These are phyloP conservation scores for Pseudobourletiella spinata DNA, from an alignment of 1,140 invertebrate genomes.

Conservation along the genomic window DNA sequence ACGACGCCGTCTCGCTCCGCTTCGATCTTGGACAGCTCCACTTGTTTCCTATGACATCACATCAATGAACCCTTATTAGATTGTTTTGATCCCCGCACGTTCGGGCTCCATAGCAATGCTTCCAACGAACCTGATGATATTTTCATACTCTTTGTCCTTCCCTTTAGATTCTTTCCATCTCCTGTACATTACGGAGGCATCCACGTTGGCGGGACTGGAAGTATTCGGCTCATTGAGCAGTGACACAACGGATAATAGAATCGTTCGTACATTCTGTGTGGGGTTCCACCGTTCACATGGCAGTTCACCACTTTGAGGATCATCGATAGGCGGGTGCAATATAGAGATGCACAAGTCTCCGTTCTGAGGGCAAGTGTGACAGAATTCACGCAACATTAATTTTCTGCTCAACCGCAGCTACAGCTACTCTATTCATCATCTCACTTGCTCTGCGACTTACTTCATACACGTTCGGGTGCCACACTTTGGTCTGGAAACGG, in stretches of 20 bases:
- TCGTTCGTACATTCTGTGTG: conserved; percentile 97
- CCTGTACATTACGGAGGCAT: conserved; percentile 98
- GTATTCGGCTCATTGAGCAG: conserved; percentile 99
- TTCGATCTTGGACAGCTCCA: conserved; percentile 82
- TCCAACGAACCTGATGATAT: conserved; percentile 94
- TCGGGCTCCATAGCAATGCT: no score
- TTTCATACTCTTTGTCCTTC: conserved; percentile 98
- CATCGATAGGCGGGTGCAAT: conserved; percentile 82
- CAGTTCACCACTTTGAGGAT: conserved; percentile 92
- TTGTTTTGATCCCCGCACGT: no score
- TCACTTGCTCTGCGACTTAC: conserved; percentile 50
- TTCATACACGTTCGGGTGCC: conserved; percentile 99
- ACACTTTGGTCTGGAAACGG: conserved; percentile 96
- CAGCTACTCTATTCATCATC: no score
- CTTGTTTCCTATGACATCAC: conserved; percentile 74
- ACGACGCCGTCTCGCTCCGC: conserved; percentile 93
- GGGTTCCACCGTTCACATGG: conserved; percentile 99
- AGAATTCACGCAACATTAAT: background rate
- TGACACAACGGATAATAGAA: conserved; percentile 95
- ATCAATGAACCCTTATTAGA: background rate
- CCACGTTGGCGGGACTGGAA: conserved; percentile 97
- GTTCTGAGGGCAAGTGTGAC: conserved; percentile 59
- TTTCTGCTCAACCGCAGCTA: no score
- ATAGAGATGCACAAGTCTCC: conserved; percentile 99
- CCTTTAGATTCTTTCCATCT: conserved; percentile 97